Evolutionary conservation across 2,113 vertebrate species (phyloP), one percentile per base, ranked within the genome.

Genomic region (Hippocampus abdominalis): DNA sequence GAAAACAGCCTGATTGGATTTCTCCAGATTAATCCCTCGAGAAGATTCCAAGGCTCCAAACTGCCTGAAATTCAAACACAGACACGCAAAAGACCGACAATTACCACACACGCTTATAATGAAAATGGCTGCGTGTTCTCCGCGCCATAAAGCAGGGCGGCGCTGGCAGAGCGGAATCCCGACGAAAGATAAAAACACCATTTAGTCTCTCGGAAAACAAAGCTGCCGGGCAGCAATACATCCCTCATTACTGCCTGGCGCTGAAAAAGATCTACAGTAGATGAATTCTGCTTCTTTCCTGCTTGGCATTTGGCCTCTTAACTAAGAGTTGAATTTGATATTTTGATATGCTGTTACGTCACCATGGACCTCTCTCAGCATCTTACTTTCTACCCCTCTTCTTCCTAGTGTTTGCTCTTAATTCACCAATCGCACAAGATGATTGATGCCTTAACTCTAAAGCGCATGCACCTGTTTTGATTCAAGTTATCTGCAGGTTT

Each of bases 1-100:
- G 85, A 89, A 89, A 80, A 83, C 80, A 21, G 81, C 70, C 82
- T 89, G 86, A 89, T 90, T 90, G 89, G 85, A 88, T 89, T 89
- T 82, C 81, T 78, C 68, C 71, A 70, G 74, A 87, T 86, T 81
- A 85, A 84, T 89, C 89, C 87, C 86, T 0, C 0, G 87, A 87
- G 89, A 74, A 81, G 72, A 70, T 66, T 80, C 68, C 63, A 39
- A 72, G 69, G 66, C 62, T n/a, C 77, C 39, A 80, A 74, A 76
- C 63, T 66, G 70, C 73, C 73, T 63, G 36, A 76, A 66, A 70
- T 64, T 64, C 62, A 64, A 54, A 68, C 69, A 66, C 71, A 65
- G 23, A 51, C 51, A 60, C 69, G 76, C 73, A 76, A 40, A 80
- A 65, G 48, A 62, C 44, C 65, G 77, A 79, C 81, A 79, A 81